A percentile compares a stretch with the other conserved stretches of the same genome.
phyloP scores from a whole-genome alignment of 2,797 vertebrate genomes.

The Lepus oiostolus region DNA sequence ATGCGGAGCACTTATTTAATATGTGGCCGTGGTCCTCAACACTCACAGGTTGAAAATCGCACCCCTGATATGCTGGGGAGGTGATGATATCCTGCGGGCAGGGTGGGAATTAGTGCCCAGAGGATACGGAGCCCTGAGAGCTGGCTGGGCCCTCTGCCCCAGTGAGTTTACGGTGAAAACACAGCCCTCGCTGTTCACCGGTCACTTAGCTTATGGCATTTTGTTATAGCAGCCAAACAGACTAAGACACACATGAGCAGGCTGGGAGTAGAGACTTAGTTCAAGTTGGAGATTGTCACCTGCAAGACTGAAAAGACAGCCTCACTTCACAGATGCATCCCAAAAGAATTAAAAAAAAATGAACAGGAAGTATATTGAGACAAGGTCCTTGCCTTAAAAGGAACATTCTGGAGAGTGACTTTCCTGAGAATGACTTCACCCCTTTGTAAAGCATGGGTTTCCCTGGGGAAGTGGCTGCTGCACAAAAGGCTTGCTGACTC shows the following conservation, averaged over 20 bases:
- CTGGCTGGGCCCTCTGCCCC: not conserved
- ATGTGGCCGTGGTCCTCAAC: too few relatives aligned
- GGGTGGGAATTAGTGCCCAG: not conserved
- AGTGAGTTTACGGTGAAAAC: not conserved
- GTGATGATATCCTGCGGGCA: not conserved
- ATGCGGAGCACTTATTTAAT: not conserved
- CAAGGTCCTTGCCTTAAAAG: not conserved
- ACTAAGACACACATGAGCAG: not conserved
- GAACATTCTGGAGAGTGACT: not conserved
- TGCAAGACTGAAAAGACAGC: slow-evolving; percentile 17
- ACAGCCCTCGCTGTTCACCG: not conserved
- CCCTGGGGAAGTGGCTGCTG: slow-evolving; percentile 8
- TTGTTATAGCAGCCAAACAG: not conserved
- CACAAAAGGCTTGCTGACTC: not conserved
- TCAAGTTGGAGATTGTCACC: not conserved
- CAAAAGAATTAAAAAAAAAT: not conserved
- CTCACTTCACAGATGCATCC: slow-evolving; percentile 33
- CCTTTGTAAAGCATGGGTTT: not conserved
- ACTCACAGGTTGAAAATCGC: not conserved
- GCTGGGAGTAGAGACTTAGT: not conserved
- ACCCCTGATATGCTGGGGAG: not conserved
- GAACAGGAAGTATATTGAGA: not conserved
- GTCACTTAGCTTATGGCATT: not conserved
- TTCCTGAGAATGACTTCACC: slow-evolving; percentile 11
- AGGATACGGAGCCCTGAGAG: not conserved